Conservation (phyloP, 1,140 invertebrate genomes). For the Lepidurus packardi region DNA sequence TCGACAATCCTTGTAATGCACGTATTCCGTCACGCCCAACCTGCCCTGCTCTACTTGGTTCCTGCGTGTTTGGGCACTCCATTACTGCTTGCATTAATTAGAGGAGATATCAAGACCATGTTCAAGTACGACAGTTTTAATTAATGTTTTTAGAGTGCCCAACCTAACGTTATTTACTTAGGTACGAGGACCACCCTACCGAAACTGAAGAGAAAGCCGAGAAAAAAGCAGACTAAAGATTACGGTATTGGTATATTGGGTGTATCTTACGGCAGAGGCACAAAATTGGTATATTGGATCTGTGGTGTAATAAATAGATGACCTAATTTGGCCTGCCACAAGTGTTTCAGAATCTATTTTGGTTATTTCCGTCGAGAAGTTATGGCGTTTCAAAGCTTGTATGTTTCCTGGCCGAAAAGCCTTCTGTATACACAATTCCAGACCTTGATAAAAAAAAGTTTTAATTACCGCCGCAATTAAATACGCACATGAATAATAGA, state of each 20-base stretch:
- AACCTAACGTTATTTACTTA: constrained; percentile 29
- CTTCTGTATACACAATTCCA: constrained; percentile 6
- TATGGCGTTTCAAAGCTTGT: not conserved
- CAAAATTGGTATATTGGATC: not conserved
- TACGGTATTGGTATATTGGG: not conserved
- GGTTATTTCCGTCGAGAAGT: not conserved
- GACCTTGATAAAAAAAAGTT: not conserved
- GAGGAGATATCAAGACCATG: constrained; percentile 83
- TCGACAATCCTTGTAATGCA: constrained; percentile 97
- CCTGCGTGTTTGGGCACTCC: constrained; percentile 91
- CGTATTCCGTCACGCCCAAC: constrained; percentile 97
- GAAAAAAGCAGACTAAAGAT: not conserved
- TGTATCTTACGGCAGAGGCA: not conserved
- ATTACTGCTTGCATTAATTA: constrained; percentile 72
- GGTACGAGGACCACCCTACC: constrained; percentile 59
- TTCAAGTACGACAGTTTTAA: constrained; percentile 68
- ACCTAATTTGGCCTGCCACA: not conserved
- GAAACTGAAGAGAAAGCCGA: constrained; percentile 43
- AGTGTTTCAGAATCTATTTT: not conserved
- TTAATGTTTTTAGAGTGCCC: not conserved
- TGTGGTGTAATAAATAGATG: not conserved
- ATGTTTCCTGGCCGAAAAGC: not conserved
- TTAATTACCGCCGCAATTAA: not conserved
- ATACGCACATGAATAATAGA: not conserved
- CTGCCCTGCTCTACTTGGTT: constrained; percentile 93